phyloP scores from a whole-genome alignment of 2,797 vertebrate genomes.

The Tapera naevia region DNA sequence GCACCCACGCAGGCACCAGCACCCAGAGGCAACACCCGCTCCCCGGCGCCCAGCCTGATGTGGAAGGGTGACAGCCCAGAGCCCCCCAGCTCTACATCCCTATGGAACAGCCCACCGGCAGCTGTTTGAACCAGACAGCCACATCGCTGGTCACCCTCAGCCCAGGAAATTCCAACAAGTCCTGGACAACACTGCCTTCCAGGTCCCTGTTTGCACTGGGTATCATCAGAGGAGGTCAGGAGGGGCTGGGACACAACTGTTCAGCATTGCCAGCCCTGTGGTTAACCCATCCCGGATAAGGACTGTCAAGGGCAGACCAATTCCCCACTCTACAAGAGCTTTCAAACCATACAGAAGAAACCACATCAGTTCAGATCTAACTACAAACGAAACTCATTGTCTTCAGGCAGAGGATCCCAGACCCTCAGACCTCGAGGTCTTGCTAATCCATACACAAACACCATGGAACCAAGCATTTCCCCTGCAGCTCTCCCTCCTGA shows the following conservation, averaged over 20 bases:
- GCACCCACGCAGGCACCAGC: background rate
- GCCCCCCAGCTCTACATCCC: background rate
- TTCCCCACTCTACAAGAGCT: background rate
- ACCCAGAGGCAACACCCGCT: background rate
- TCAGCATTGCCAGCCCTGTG: background rate
- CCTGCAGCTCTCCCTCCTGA: background rate
- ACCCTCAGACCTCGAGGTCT: accelerated
- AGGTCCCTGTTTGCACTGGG: background rate
- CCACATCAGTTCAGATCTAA: background rate
- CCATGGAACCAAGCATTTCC: background rate
- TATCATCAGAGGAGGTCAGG: background rate
- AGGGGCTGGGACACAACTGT: background rate
- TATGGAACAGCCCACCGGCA: background rate
- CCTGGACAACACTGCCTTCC: background rate
- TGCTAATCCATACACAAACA: background rate
- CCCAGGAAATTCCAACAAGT: background rate
- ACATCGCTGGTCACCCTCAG: accelerated
- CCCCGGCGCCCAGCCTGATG: accelerated
- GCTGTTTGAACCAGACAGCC: background rate
- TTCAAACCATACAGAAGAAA: background rate
- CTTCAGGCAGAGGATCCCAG: background rate
- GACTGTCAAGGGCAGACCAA: background rate
- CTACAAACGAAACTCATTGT: background rate
- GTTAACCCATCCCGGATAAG: background rate
- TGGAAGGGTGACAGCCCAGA: too few species aligned